Evolutionary conservation across 2,113 vertebrate species (phyloP).

Genomic region (Corythornis vintsioides): DNA sequence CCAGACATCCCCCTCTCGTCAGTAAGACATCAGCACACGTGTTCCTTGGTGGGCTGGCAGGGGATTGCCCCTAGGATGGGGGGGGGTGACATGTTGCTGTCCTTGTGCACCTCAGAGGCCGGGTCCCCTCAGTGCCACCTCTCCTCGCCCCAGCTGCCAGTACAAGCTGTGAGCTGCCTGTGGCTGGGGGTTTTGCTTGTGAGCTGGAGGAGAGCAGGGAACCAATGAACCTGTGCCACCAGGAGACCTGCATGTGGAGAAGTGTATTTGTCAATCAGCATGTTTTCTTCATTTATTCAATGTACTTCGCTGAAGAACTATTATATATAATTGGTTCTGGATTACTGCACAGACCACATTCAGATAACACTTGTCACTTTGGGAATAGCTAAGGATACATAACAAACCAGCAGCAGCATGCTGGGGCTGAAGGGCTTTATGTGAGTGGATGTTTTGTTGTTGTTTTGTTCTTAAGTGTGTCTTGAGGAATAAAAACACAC

Average conservation of each 20-base stretch:
- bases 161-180: not conserved
- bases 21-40: not conserved
- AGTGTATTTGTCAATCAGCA: not conserved
- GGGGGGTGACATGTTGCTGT: not conserved
- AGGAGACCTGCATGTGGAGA: not conserved
- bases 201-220: not conserved
- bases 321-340: constrained; percentile 50
- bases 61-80: not conserved
- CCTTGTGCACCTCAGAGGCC: fast-evolving
- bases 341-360: constrained; percentile 23
- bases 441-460: not conserved
- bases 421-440: not conserved
- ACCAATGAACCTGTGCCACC: not conserved
- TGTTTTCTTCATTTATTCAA: constrained; percentile 13
- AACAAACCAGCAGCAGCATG: not conserved
- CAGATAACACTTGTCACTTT: constrained; percentile 7
- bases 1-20: not conserved
- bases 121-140: not conserved
- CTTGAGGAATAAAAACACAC: not conserved
- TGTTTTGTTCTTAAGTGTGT: not conserved
- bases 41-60: not conserved
- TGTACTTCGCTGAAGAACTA: not conserved
- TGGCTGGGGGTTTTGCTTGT: not conserved
- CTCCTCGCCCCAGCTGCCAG: not conserved
- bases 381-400: not conserved